Percentiles rank a stretch among this genome's conserved stretches.
Conservation (phyloP, 2,888 invertebrate species). For the Rotaria magnacalcarata region DNA sequence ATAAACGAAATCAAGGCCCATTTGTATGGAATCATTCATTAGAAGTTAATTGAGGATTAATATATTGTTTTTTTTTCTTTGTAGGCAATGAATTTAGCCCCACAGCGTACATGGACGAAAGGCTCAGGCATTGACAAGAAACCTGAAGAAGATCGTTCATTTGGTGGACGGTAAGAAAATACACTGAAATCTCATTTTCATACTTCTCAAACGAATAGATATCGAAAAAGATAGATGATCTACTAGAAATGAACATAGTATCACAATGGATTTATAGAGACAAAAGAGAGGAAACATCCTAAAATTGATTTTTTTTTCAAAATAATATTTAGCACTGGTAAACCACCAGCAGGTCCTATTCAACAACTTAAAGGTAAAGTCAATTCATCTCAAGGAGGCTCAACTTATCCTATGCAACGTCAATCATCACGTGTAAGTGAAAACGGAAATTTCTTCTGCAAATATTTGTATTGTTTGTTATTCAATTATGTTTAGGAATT, state of each 20-base stretch:
- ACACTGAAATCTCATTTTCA: too few species aligned
- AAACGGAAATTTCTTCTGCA: background rate
- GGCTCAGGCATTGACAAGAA: constrained; percentile 7
- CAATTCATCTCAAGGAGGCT: background rate
- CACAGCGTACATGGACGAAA: background rate
- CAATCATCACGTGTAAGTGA: constrained; percentile 10
- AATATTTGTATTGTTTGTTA: background rate
- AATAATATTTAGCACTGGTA: background rate
- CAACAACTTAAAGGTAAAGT: background rate
- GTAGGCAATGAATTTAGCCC: background rate
- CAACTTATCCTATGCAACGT: background rate
- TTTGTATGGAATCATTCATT: background rate
- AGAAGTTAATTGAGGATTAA: background rate
- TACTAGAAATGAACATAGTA: too few species aligned
- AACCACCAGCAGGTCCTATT: constrained; percentile 7
- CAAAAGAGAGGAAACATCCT: too few species aligned
- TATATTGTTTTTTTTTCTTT: background rate
- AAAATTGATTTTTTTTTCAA: too few species aligned
- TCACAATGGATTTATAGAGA: too few species aligned
- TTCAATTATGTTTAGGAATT: background rate
- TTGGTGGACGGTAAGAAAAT: background rate
- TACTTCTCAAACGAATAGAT: too few species aligned
- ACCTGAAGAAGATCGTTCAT: constrained; percentile 8
- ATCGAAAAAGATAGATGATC: too few species aligned
- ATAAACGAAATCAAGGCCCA: constrained; percentile 1